Evolutionary conservation across 1,140 invertebrate genomes (phyloP).

Genomic region (Drosophila hydei): DNA sequence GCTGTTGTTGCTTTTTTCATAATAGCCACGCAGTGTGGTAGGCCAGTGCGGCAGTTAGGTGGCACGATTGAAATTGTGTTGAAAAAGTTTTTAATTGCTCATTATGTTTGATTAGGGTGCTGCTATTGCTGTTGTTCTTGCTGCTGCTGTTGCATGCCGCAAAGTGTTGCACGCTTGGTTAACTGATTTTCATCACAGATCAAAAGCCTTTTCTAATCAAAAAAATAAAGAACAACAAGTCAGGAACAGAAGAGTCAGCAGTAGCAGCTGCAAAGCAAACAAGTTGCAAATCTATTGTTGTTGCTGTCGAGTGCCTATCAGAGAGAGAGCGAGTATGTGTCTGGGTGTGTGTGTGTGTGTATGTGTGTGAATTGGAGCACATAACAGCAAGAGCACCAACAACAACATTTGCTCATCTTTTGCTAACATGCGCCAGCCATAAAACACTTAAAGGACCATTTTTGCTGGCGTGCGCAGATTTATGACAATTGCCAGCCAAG

Average conservation of each 20-base stretch:
- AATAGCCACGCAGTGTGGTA: slow-evolving; percentile 15
- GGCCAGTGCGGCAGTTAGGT: not conserved
- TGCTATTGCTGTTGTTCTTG: not conserved
- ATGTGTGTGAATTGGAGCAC: slow-evolving; percentile 66
- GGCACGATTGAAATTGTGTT: slow-evolving; percentile 33
- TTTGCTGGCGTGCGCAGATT: slow-evolving; percentile 52
- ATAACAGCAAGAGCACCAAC: slow-evolving; percentile 32
- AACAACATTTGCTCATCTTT: slow-evolving; percentile 20
- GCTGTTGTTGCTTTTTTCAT: slow-evolving; percentile 9
- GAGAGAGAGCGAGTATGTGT: slow-evolving; percentile 10
- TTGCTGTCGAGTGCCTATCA: slow-evolving; percentile 19
- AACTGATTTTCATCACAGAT: slow-evolving; percentile 66
- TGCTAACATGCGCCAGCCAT: slow-evolving; percentile 65
- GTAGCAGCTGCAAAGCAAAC: slow-evolving; percentile 52
- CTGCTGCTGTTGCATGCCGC: slow-evolving; percentile 50
- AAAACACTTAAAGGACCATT: slow-evolving; percentile 76
- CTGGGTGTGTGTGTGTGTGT: slow-evolving; percentile 29
- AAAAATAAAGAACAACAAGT: slow-evolving; percentile 2
- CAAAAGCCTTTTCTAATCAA: slow-evolving; percentile 73
- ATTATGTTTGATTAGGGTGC: slow-evolving; percentile 73
- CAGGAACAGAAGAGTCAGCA: not conserved
- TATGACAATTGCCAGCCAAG: slow-evolving; percentile 49
- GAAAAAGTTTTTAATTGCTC: slow-evolving; percentile 74
- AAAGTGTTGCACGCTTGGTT: slow-evolving; percentile 50
- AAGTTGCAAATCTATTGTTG: slow-evolving; percentile 65